phyloP scores from a whole-genome alignment of 2,797 vertebrate genomes.

The Helarctos malayanus region DNA sequence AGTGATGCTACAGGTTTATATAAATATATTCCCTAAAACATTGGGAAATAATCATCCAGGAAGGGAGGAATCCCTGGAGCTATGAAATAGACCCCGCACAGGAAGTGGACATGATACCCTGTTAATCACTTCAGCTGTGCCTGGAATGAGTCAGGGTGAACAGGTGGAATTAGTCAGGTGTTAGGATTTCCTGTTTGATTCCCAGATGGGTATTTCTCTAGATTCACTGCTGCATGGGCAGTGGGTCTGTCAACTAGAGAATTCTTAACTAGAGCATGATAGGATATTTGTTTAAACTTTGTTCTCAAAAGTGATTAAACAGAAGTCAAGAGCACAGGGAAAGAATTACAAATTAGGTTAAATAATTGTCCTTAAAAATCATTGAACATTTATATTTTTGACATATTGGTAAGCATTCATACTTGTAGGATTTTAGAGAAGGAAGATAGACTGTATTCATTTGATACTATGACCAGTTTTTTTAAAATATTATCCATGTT shows the following conservation, averaged over 20 bases:
- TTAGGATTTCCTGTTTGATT: constrained; percentile 75
- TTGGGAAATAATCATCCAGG: constrained; percentile 70
- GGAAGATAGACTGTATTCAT: background rate
- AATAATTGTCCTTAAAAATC: background rate
- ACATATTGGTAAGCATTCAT: background rate
- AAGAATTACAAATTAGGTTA: background rate
- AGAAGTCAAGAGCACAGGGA: background rate
- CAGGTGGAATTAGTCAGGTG: constrained; percentile 76
- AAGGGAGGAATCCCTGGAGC: constrained; percentile 53
- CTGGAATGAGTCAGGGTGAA: constrained; percentile 55
- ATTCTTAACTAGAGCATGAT: background rate
- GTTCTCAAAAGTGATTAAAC: background rate
- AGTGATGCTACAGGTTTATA: constrained; percentile 40
- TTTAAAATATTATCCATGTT: background rate
- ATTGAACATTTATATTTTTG: constrained; percentile 6
- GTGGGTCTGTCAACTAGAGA: background rate
- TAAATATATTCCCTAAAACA: constrained; percentile 47
- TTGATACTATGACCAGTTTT: background rate
- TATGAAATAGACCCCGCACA: constrained; percentile 59
- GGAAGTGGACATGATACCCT: constrained; percentile 70
- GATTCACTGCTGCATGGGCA: background rate
- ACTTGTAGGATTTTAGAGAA: background rate
- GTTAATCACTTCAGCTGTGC: constrained; percentile 71
- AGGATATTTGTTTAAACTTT: background rate
- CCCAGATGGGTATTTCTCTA: constrained; percentile 23